Evolutionary conservation across 2,888 invertebrate species (phyloP), one percentile per base, ranked within the genome.

Genomic region (Tachina grossa): DNA sequence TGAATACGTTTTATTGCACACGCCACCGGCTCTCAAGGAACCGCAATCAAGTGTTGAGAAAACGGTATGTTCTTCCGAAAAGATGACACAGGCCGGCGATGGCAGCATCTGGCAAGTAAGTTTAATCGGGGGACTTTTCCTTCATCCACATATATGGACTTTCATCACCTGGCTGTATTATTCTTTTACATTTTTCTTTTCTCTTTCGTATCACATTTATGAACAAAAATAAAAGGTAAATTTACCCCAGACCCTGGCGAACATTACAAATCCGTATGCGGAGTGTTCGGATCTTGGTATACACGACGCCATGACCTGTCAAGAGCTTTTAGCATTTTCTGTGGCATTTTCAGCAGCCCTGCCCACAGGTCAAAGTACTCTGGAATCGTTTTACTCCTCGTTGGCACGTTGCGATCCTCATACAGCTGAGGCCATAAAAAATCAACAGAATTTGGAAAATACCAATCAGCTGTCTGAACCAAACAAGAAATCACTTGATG

Each of bases 291-390:
- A 95, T 86, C 89, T 95, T 84, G 94, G 92, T 88, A 90, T 93
- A 88, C 93, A 93, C 88, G 93, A 93, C 85, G 92, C 93, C 69
- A 92, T 93, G 92, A 93, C 93, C 39, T 98, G 98, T 92, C 97
- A 97, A 92, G 97, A 98, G 93, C 94, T 98, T 43, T 94, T 98
- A 83, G 98, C 98, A n/a, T 94, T 98, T 75, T 97, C 97, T 68
- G 98, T 98, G 11, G 98, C 98, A 0, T 94, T 98, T 76, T 97
- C 97, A 86, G 98, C 98, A 0, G 97, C 98, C 0, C 93, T 98
- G 85, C 97, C 98, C 2, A 97, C 98, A 6, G 97, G 97, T 22
- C 97, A 97, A 92, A 95, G 96, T 59, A 96, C 97, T 14, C 93
- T 97, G 69, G 97, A 97, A 90, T 96, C 96, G 0, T 96, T 97